Percentiles rank a stretch among this genome's conserved stretches.
These are phyloP conservation scores for Mesitornis unicolor DNA, from an alignment of 2,113 vertebrate species.

Conservation along the genomic window DNA sequence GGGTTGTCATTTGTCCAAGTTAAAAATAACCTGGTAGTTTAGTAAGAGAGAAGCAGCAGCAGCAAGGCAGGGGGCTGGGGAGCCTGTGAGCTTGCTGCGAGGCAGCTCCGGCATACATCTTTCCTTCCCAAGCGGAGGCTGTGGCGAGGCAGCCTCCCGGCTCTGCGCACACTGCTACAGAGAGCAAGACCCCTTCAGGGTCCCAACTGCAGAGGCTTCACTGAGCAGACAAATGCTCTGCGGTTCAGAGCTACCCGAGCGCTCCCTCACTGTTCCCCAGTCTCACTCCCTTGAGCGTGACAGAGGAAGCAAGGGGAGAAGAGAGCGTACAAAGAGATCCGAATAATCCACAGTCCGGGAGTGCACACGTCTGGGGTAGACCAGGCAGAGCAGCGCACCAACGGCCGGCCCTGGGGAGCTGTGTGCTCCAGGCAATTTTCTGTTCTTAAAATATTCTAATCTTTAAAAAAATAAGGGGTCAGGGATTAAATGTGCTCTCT, in stretches of 20 bases:
- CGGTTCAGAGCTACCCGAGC: neutral
- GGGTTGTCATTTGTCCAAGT: constrained; percentile 45
- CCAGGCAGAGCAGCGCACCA: neutral
- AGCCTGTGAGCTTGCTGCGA: neutral
- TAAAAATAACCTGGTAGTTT: constrained; percentile 47
- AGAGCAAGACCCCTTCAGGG: neutral
- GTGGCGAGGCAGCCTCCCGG: neutral
- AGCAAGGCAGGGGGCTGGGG: neutral
- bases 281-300: too few species aligned
- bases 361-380: neutral
- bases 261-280: too few species aligned
- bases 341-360: neutral
- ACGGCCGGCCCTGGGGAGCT: neutral
- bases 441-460: neutral
- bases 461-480: neutral
- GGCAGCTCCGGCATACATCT: neutral
- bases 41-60: neutral
- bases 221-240: neutral
- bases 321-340: rapidly evolving
- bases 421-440: neutral
- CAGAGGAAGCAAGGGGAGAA: neutral
- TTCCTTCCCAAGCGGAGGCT: neutral
- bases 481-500: neutral
- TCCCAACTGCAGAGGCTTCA: neutral
- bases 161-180: neutral